These are phyloP conservation scores for Sparidentex hasta DNA, from an alignment of 2,797 vertebrate genomes.

Conservation along the genomic window DNA sequence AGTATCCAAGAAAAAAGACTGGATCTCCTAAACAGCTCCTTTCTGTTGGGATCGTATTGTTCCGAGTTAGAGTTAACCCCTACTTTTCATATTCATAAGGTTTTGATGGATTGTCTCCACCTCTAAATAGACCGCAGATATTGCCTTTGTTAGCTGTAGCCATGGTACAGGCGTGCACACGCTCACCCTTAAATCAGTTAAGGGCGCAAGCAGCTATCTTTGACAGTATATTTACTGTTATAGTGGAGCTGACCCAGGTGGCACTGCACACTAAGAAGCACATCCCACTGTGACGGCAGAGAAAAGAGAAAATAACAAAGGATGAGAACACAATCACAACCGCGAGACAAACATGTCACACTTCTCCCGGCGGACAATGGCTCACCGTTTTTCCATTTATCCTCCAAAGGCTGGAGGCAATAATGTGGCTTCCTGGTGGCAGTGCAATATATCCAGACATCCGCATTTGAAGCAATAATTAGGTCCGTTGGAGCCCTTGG, in stretches of 20 bases:
- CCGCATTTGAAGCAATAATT: constrained; percentile 21
- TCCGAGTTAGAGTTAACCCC: neutral
- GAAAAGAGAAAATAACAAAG: constrained; percentile 18
- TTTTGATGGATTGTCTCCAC: neutral
- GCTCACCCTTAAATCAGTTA: neutral
- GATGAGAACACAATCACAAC: constrained; percentile 12
- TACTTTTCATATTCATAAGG: neutral
- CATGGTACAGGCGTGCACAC: neutral
- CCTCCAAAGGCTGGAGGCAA: constrained; percentile 2
- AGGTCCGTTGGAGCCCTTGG: neutral
- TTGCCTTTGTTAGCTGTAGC: neutral
- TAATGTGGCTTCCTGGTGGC: constrained; percentile 8
- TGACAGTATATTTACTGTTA: constrained; percentile 12
- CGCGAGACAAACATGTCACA: constrained; percentile 18
- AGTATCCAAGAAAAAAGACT: constrained; percentile 3
- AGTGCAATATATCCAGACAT: constrained; percentile 21
- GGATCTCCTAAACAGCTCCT: neutral
- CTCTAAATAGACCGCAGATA: constrained; percentile 1
- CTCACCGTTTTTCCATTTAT: constrained; percentile 5
- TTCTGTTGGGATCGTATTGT: neutral
- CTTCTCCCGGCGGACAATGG: constrained; percentile 27
- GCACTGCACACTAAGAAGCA: neutral
- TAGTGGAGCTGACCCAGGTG: constrained; percentile 29
- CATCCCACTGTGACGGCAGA: constrained; percentile 15
- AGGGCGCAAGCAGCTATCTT: neutral